Evolutionary conservation across 2,797 vertebrate species (phyloP), one percentile per base, ranked within the genome.

Genomic region (Babyrousa celebensis): DNA sequence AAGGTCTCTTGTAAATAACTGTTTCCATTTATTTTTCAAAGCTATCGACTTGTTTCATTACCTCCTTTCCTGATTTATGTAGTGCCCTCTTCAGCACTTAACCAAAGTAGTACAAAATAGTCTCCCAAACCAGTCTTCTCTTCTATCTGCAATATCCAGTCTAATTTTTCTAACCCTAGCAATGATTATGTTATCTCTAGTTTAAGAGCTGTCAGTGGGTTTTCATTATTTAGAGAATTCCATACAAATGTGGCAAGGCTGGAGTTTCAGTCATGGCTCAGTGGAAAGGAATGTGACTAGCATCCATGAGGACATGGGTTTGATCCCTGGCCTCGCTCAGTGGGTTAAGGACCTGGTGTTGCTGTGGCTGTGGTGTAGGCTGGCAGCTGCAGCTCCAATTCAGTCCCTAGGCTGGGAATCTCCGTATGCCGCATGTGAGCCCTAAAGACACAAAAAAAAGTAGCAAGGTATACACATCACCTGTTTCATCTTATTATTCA

Each of bases 11-110:
- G 52, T 77, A 94, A 84, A 88, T n/a, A 62, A 36, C 15, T 29
- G 68, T 52, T 89, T 68, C 36, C 25, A 56, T 63, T 77, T 84
- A 67, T 36, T 89, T 89, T 79, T 71, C 82, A 65, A 91, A 79
- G 56, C 32, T 72, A 65, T 43, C 75, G 78, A 56, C 27, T 72
- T 90, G 91, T 65, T 79, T 85, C 32, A 70, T 85, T 85, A 72
- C 54, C 74, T 89, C 25, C 58, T 56, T 58, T 20, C 10, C 12
- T 14, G 48, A 71, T 79, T 79, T 29, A 72, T 56, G 21, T 27
- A 58, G n/a, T 12, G 74, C 12, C 16, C 21, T 92, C 52, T 85
- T 78, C 27, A 68, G 48, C 12, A 32, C 63, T 60, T 78, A 65
- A 17, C 32, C 43, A n/a, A 78, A 85, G 70, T 20, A 62, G 74